Percentiles rank a stretch among this genome's conserved stretches.
phyloP scores from a whole-genome alignment of 2,113 vertebrate species.

The Euleptes europaea region DNA sequence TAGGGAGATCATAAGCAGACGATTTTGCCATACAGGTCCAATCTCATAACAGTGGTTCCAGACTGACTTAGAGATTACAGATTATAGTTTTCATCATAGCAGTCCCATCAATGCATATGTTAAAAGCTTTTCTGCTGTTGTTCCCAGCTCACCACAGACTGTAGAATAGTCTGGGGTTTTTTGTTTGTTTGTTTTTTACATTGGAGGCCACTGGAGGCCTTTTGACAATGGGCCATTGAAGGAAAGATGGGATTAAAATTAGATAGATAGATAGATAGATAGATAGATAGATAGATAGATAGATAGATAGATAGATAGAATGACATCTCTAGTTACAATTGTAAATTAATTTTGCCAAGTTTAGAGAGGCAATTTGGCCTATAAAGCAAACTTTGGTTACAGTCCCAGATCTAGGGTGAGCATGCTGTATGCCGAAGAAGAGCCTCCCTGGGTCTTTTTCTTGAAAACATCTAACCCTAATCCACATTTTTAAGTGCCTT shows the following conservation, averaged over 20 bases:
- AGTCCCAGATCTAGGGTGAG: not conserved
- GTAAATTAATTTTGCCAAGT: accelerated
- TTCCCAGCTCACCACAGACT: not conserved
- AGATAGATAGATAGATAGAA: not conserved
- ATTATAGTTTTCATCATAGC: not conserved
- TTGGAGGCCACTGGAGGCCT: not conserved
- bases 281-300: too few relatives aligned
- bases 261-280: too few relatives aligned
- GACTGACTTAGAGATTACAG: too few relatives aligned
- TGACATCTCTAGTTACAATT: not conserved
- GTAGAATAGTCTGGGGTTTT: not conserved
- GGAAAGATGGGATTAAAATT: too few relatives aligned
- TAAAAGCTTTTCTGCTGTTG: not conserved
- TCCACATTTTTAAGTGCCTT: not conserved
- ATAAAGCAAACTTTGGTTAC: accelerated
- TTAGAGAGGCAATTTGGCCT: accelerated
- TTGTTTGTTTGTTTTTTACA: not conserved
- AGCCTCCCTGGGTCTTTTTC: not conserved
- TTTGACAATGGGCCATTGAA: too few relatives aligned
- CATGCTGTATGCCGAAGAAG: not conserved
- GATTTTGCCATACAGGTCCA: not conserved
- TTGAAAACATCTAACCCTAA: not conserved
- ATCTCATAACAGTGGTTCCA: not conserved
- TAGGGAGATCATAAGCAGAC: too few relatives aligned
- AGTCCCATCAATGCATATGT: not conserved